Conservation (phyloP, 2,888 invertebrate species). For the Panzeria rudis region DNA sequence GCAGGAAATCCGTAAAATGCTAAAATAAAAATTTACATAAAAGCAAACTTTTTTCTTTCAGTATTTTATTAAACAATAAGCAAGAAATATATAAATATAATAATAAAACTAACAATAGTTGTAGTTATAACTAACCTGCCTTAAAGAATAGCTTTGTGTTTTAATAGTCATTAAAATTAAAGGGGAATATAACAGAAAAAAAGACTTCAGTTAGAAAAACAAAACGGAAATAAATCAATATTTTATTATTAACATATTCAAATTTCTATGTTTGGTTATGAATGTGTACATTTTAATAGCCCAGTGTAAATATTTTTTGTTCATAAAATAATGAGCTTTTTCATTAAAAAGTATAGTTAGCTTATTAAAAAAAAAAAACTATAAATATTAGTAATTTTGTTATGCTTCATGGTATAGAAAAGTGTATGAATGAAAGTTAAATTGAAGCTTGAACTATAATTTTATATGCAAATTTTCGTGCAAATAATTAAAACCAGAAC, state of each 20-base stretch:
- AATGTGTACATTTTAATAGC: not conserved
- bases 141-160: slow-evolving; percentile 42
- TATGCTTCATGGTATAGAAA: slow-evolving; percentile 62
- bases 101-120: slow-evolving; percentile 13
- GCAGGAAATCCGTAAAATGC: slow-evolving; percentile 66
- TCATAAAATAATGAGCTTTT: not conserved
- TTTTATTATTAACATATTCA: slow-evolving; percentile 8
- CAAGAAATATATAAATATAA: slow-evolving; percentile 1
- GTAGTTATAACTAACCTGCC: slow-evolving; percentile 58
- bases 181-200: not conserved
- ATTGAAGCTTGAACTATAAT: not conserved
- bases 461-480: not conserved
- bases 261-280: not conserved
- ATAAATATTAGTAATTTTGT: slow-evolving; percentile 25
- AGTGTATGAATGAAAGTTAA: slow-evolving; percentile 58
- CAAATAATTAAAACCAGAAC: slow-evolving; percentile 37
- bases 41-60: slow-evolving; percentile 10
- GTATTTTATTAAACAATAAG: slow-evolving; percentile 4
- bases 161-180: slow-evolving; percentile 1
- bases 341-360: not conserved
- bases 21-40: slow-evolving; percentile 62
- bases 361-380: slow-evolving; percentile 1
- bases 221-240: slow-evolving; percentile 65
- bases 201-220: slow-evolving; percentile 17
- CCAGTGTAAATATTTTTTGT: not conserved